Percentiles rank a stretch among this genome's conserved stretches.
phyloP scores from a whole-genome alignment of 2,888 invertebrate genomes.

The Syrphus vitripennis region DNA sequence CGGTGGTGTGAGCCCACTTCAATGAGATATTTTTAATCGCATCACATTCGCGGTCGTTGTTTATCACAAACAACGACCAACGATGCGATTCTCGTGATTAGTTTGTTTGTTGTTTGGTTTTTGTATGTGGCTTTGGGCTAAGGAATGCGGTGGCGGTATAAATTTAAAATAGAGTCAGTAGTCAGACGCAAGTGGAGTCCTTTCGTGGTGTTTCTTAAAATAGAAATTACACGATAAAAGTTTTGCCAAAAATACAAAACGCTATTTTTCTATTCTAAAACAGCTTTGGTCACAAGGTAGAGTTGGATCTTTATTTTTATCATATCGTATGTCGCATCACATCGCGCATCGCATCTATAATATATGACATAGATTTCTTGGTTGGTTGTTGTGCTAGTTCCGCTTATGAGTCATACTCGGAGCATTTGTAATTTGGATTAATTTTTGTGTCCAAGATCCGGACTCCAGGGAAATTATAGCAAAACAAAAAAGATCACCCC shows the following conservation, averaged over 20 bases:
- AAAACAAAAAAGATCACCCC: not conserved
- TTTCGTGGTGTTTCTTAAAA: constrained; percentile 61
- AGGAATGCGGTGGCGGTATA: constrained; percentile 34
- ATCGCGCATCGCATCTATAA: constrained; percentile 47
- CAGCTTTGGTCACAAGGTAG: constrained; percentile 8
- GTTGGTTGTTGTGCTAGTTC: not conserved
- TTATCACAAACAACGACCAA: constrained; percentile 51
- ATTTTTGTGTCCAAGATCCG: not conserved
- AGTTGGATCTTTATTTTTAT: constrained; percentile 30
- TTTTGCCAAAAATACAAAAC: constrained; percentile 45
- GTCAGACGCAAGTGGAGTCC: constrained; percentile 62
- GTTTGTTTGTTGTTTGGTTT: constrained; percentile 30
- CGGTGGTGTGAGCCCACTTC: constrained; percentile 41
- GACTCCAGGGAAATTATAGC: constrained; percentile 6
- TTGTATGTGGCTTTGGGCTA: constrained; percentile 1
- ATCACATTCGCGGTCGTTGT: constrained; percentile 71
- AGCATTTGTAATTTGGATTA: not conserved
- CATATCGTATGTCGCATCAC: constrained; percentile 65
- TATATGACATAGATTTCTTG: not conserved
- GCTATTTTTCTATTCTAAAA: constrained; percentile 7
- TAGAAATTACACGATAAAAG: constrained; percentile 20
- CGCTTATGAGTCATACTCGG: not conserved
- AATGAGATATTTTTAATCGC: constrained; percentile 70
- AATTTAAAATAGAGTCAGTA: constrained; percentile 65
- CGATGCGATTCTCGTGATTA: constrained; percentile 59